These are phyloP conservation scores for Hydropotes inermis DNA, from an alignment of 2,113 vertebrate genomes.

Conservation along the genomic window DNA sequence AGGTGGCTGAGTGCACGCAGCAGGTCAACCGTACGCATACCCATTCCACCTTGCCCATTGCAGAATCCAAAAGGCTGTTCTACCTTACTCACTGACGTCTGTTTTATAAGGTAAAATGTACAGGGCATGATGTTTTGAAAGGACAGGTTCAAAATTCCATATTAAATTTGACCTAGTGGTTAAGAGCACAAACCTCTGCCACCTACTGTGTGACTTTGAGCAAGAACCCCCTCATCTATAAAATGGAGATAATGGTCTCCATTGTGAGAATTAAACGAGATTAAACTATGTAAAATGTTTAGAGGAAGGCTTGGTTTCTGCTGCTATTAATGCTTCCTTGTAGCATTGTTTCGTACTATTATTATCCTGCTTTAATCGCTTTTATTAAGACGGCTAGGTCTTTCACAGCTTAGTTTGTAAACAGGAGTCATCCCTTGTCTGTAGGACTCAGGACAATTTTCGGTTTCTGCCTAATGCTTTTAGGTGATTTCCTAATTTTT, in stretches of 20 bases:
- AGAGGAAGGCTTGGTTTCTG: not conserved
- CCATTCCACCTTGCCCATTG: not conserved
- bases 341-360: not conserved
- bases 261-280: not conserved
- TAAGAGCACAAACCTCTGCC: not conserved
- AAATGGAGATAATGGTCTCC: not conserved
- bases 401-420: not conserved
- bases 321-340: not conserved
- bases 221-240: not conserved
- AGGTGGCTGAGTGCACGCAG: accelerated
- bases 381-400: not conserved
- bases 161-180: not conserved
- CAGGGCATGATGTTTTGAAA: not conserved
- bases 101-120: not conserved
- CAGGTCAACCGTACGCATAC: not conserved
- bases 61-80: not conserved
- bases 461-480: not conserved
- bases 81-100: not conserved
- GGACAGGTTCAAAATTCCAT: not conserved
- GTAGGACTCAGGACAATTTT: not conserved
- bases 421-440: not conserved
- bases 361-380: not conserved
- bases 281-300: not conserved
- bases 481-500: not conserved
- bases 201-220: not conserved